Evolutionary conservation across 1,140 invertebrate genomes (phyloP).

Genomic region (Neodiprion virginianus): DNA sequence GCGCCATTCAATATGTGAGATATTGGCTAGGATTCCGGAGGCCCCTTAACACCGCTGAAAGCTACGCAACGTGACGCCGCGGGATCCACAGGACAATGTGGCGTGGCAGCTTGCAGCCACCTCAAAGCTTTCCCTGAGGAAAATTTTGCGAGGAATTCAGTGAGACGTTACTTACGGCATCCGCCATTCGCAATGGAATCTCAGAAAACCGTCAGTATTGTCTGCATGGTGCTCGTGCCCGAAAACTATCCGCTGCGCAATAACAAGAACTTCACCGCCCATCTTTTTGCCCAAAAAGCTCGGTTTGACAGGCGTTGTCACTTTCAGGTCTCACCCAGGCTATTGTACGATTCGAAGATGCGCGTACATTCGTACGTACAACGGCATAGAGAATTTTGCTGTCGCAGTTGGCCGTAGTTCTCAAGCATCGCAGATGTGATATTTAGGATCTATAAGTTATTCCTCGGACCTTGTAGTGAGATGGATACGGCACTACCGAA

Average conservation of each 20-base stretch:
- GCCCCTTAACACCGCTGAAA: not conserved
- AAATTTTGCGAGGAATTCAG: not conserved
- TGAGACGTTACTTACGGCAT: not conserved
- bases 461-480: too few relatives aligned
- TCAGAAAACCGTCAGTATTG: not conserved
- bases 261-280: not conserved
- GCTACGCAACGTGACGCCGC: not conserved
- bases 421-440: too few relatives aligned
- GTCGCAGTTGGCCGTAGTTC: too few relatives aligned
- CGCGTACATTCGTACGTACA: not conserved
- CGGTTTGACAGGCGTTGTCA: not conserved
- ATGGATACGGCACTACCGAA: too few relatives aligned
- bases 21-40: conserved; percentile 27
- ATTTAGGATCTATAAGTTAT: too few relatives aligned
- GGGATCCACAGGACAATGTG: conserved; percentile 12
- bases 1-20: conserved; percentile 38
- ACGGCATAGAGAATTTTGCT: not conserved
- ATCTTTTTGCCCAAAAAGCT: not conserved
- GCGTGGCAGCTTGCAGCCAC: conserved; percentile 22
- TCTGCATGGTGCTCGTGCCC: not conserved
- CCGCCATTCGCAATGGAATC: not conserved
- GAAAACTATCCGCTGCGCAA: not conserved
- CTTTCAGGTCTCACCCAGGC: not conserved
- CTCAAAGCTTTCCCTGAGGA: conserved; percentile 28
- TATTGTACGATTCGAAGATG: too few relatives aligned